Conservation (phyloP, 2,797 vertebrate genomes). For the Gobio occitaniae region DNA sequence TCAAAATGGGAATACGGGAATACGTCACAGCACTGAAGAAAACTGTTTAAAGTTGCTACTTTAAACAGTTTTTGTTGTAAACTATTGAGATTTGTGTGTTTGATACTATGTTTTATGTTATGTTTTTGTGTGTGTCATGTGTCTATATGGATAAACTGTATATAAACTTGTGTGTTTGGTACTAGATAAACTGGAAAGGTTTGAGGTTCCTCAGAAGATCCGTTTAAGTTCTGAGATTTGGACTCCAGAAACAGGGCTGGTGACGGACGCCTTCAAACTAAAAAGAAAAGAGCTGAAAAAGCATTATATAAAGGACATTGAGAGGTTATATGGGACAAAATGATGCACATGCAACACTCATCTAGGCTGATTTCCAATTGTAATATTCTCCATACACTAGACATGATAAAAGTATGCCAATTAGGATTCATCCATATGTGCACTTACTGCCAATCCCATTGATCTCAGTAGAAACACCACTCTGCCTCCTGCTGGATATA, state of each 20-base stretch:
- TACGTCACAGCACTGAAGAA: no score
- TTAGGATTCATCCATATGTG: background rate
- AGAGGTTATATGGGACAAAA: slow-evolving; percentile 89
- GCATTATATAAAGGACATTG: slow-evolving; percentile 87
- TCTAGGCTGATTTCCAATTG: background rate
- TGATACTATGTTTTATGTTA: background rate
- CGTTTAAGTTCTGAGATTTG: slow-evolving; percentile 84
- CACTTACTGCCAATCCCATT: background rate
- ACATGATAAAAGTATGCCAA: background rate
- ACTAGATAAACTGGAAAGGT: slow-evolving; percentile 85
- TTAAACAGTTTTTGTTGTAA: background rate
- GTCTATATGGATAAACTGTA: slow-evolving; percentile 25
- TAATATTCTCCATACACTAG: background rate
- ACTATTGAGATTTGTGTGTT: slow-evolving; percentile 25
- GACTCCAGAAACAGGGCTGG: slow-evolving; percentile 89
- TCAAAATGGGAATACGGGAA: no score
- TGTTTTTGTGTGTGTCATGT: slow-evolving; percentile 41
- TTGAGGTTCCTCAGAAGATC: slow-evolving; percentile 89
- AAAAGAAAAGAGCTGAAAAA: slow-evolving; percentile 89
- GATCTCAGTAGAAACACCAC: slow-evolving; percentile 8
- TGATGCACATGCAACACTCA: slow-evolving; percentile 63
- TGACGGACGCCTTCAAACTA: slow-evolving; percentile 90
- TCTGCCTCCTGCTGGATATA: slow-evolving; percentile 38
- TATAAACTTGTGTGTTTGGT: background rate
- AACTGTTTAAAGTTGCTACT: no score